phyloP scores from a whole-genome alignment of 1,140 invertebrate genomes.

The Megalonaias nervosa region DNA sequence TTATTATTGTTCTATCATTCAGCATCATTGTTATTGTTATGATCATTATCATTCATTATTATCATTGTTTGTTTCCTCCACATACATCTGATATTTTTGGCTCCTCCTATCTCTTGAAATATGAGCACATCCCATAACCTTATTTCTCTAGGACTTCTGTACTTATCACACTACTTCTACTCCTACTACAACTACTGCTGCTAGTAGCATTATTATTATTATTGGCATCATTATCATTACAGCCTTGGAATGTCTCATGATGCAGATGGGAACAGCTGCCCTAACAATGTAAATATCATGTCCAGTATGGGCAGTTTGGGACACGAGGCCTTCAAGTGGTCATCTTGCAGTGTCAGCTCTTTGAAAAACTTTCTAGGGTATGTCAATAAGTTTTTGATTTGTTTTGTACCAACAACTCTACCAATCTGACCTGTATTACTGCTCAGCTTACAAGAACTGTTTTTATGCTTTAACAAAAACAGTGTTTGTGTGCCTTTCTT shows the following conservation, averaged over 20 bases:
- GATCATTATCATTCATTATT: too few relatives aligned
- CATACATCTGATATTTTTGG: too few relatives aligned
- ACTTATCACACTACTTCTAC: neutral
- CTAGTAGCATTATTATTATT: neutral
- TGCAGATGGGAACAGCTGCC: constrained; percentile 12
- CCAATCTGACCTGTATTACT: too few relatives aligned
- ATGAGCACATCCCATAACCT: too few relatives aligned
- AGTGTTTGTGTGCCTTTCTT: too few relatives aligned
- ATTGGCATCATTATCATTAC: neutral
- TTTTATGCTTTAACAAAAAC: too few relatives aligned
- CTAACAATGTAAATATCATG: constrained; percentile 20
- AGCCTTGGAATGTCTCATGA: constrained; percentile 31
- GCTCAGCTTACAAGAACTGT: too few relatives aligned
- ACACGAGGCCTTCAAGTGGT: constrained; percentile 16
- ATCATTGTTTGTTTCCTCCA: too few relatives aligned
- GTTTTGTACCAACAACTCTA: too few relatives aligned
- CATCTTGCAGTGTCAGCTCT: constrained; percentile 18
- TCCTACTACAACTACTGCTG: neutral
- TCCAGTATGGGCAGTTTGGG: constrained; percentile 11
- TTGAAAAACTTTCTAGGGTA: constrained; percentile 22
- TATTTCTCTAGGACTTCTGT: neutral
- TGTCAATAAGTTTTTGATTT: neutral
- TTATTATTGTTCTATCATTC: too few relatives aligned
- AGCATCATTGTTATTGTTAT: too few relatives aligned
- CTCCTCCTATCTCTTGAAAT: too few relatives aligned